A percentile compares a stretch with the other conserved stretches of the same genome.
These are phyloP conservation scores for Hystrix brachyura DNA, from an alignment of 2,113 vertebrate genomes.

Conservation along the genomic window DNA sequence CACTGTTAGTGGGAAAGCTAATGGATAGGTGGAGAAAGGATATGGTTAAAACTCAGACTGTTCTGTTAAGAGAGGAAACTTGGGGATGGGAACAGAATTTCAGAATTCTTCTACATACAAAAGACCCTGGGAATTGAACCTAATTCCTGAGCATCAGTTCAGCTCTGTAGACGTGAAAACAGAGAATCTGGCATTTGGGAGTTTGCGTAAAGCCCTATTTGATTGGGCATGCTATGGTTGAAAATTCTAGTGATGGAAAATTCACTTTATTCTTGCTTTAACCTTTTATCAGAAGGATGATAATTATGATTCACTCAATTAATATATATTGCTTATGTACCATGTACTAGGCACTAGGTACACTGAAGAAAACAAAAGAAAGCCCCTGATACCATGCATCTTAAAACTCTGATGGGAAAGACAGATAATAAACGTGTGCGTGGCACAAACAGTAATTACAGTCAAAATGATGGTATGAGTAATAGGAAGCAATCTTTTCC, in stretches of 20 bases:
- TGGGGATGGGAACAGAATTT: neutral
- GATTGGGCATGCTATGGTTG: neutral
- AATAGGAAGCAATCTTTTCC: neutral
- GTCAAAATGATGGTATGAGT: too few species aligned
- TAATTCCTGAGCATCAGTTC: neutral
- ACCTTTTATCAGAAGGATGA: neutral
- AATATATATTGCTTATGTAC: neutral
- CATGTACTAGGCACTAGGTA: neutral
- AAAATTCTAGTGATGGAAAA: neutral
- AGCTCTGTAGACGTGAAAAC: neutral
- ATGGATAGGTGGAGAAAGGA: neutral
- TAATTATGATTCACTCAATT: neutral
- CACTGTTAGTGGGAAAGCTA: neutral
- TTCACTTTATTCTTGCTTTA: neutral
- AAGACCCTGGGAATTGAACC: neutral
- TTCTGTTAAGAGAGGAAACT: neutral
- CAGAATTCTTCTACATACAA: neutral
- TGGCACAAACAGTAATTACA: neutral
- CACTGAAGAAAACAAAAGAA: neutral
- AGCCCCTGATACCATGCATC: neutral
- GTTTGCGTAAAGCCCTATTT: neutral
- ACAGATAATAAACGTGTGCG: neutral
- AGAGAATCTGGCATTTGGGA: neutral
- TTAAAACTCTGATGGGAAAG: neutral
- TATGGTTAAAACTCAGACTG: neutral